phyloP scores from a whole-genome alignment of 2,113 vertebrate species.

The Propithecus coquereli region DNA sequence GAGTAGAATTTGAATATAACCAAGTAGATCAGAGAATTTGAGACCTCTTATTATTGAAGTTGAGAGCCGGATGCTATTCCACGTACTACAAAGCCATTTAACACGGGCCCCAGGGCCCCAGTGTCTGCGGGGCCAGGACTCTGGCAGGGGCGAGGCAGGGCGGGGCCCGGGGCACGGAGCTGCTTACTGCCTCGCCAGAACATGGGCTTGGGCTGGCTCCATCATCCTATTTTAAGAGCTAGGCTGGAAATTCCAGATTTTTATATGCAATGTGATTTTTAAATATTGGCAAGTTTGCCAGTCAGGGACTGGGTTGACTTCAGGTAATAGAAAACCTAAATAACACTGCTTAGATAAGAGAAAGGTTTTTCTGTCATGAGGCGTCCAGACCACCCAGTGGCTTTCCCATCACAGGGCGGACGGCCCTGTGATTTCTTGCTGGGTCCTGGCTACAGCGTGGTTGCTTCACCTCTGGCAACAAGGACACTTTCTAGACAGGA shows the following conservation, averaged over 20 bases:
- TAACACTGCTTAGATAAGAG: not conserved
- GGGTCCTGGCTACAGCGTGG: not conserved
- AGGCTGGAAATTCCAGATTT: not conserved
- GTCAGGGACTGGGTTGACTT: not conserved
- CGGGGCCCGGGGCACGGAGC: rapidly evolving
- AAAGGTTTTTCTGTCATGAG: rapidly evolving
- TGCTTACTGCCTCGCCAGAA: rapidly evolving
- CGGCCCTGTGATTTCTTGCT: no score
- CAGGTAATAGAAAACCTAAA: not conserved
- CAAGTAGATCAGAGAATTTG: not conserved
- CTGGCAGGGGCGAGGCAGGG: rapidly evolving
- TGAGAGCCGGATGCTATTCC: not conserved
- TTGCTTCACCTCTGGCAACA: not conserved
- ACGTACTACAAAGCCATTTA: rapidly evolving
- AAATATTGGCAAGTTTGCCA: not conserved
- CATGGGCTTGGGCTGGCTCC: rapidly evolving
- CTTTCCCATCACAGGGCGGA: rapidly evolving
- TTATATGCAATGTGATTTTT: not conserved
- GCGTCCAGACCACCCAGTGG: rapidly evolving
- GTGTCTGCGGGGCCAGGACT: not conserved
- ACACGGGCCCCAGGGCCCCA: rapidly evolving
- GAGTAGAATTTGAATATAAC: not conserved
- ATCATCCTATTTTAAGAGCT: not conserved
- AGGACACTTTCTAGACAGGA: not conserved
- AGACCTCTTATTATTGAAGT: rapidly evolving